Evolutionary conservation across 2,888 invertebrate species (phyloP).

Genomic region (Campaea margaritaria): DNA sequence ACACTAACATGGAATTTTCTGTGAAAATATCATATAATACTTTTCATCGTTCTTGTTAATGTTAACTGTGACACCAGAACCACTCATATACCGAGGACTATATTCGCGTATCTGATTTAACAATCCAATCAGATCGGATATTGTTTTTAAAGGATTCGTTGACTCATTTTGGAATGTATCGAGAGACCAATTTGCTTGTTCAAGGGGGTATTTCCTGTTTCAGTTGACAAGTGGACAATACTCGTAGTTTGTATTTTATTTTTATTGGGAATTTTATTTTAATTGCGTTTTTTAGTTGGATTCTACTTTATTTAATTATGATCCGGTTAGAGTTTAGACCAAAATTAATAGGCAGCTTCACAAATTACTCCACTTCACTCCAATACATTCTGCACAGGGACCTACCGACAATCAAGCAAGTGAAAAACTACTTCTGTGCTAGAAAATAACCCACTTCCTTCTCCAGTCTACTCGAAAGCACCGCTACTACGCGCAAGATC

Average conservation of each 20-base stretch:
- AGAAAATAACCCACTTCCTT: constrained; percentile 12
- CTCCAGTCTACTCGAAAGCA: neutral
- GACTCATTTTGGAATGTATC: constrained; percentile 12
- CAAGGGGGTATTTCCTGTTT: neutral
- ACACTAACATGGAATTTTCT: no score
- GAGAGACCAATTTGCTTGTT: constrained; percentile 26
- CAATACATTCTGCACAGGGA: neutral
- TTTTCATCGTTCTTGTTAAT: constrained; percentile 16
- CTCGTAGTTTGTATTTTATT: neutral
- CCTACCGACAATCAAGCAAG: neutral
- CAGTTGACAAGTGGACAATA: constrained; percentile 1
- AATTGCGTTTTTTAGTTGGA: neutral
- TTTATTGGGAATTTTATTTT: neutral
- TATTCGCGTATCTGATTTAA: constrained; percentile 47
- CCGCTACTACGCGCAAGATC: neutral
- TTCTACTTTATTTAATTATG: no score
- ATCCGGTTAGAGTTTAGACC: no score
- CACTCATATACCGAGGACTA: constrained; percentile 19
- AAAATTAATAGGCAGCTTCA: no score
- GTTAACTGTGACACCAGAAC: constrained; percentile 33
- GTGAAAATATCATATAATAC: no score
- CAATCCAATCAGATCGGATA: constrained; percentile 56
- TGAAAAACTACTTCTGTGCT: constrained; percentile 7
- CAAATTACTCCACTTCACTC: neutral
- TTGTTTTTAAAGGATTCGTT: constrained; percentile 55